Conservation (phyloP, 1,140 invertebrate species). For the Capitella teleta region DNA sequence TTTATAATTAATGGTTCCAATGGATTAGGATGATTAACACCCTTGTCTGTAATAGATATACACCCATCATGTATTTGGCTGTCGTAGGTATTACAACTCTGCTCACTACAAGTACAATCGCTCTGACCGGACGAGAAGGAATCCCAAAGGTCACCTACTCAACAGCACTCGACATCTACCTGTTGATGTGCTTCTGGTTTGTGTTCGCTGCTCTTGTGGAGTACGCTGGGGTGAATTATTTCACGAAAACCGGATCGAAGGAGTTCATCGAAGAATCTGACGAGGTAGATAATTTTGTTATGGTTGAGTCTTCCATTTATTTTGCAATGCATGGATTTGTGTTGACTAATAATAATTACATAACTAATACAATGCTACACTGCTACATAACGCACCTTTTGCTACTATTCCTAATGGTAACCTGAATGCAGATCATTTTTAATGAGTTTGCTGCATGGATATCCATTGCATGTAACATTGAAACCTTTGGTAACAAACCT, state of each 20-base stretch:
- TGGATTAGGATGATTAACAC: background rate
- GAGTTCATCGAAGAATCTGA: constrained; percentile 4
- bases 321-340: too few species aligned
- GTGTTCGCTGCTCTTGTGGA: constrained; percentile 87
- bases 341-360: background rate
- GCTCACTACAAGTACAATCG: constrained; percentile 51
- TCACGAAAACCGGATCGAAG: constrained; percentile 56
- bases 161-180: constrained; percentile 85
- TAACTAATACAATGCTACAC: background rate
- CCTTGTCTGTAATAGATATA: too few species aligned
- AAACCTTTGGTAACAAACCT: too few species aligned
- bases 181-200: constrained; percentile 87
- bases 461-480: too few species aligned
- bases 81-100: constrained; percentile 50
- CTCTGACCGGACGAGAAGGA: constrained; percentile 46
- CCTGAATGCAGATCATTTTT: too few species aligned
- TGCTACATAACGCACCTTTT: background rate
- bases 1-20: background rate
- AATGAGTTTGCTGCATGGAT: too few species aligned
- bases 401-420: too few species aligned
- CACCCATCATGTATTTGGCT: too few species aligned
- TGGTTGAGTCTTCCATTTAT: too few species aligned
- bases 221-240: constrained; percentile 85
- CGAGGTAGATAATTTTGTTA: background rate
- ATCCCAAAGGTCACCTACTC: constrained; percentile 42